Conservation (phyloP, 2,888 invertebrate genomes). For the Drepanosiphum platanoidis region DNA sequence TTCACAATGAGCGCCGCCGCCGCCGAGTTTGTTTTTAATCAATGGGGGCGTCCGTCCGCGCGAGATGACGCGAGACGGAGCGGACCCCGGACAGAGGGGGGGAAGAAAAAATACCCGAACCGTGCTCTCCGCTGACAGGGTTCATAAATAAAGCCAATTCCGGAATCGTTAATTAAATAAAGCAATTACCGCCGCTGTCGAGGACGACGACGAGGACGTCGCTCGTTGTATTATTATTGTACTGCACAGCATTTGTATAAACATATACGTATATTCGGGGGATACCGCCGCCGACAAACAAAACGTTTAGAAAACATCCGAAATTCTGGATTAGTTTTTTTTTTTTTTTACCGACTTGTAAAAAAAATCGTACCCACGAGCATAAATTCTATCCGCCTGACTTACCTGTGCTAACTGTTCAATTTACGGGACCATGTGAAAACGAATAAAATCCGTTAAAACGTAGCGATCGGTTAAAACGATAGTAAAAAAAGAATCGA, state of each 20-base stretch:
- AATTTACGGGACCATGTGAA: background rate
- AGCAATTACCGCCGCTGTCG: background rate
- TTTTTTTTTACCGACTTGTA: background rate
- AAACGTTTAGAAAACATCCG: background rate
- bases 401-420: background rate
- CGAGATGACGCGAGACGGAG: background rate
- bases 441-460: too few relatives aligned
- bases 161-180: constrained; percentile 3
- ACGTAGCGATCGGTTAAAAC: too few relatives aligned
- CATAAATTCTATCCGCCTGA: background rate
- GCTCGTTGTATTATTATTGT: background rate
- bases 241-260: background rate
- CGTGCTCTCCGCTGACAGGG: background rate
- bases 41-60: background rate
- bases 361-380: background rate
- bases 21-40: constrained; percentile 13
- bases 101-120: background rate
- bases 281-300: background rate
- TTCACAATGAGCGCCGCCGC: too few relatives aligned
- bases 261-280: background rate
- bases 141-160: constrained; percentile 41
- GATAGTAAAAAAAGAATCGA: background rate
- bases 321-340: background rate
- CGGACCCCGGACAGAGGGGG: background rate
- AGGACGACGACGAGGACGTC: background rate